Evolutionary conservation across 2,888 invertebrate species (phyloP).

Genomic region (Latrodectus hesperus): DNA sequence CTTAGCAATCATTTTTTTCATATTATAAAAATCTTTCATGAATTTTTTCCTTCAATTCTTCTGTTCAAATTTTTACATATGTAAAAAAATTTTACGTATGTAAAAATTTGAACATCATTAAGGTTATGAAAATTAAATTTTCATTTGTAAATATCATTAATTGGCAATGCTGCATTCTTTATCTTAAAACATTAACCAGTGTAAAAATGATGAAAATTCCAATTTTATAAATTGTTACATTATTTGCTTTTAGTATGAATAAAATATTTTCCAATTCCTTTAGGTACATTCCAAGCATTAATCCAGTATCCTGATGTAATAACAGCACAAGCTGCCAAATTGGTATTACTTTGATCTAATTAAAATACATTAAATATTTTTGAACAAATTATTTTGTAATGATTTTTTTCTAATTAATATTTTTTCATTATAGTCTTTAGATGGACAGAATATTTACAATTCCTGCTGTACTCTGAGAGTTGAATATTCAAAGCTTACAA

Average conservation of each 20-base stretch:
- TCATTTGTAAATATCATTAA: too few relatives aligned
- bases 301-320: slow-evolving; percentile 98
- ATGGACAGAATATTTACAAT: slow-evolving; percentile 99
- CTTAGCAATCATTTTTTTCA: too few relatives aligned
- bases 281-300: slow-evolving; percentile 98
- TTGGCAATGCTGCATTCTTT: too few relatives aligned
- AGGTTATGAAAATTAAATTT: too few relatives aligned
- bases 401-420: not conserved
- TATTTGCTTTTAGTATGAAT: not conserved
- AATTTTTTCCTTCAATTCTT: too few relatives aligned
- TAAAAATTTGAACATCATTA: too few relatives aligned
- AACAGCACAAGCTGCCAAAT: slow-evolving; percentile 97
- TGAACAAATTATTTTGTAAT: not conserved
- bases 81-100: too few relatives aligned
- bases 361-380: not conserved
- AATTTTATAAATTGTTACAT: too few relatives aligned
- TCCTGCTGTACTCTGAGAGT: slow-evolving; percentile 99
- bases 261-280: slow-evolving; percentile 69
- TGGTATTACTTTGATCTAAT: slow-evolving; percentile 79
- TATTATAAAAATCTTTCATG: too few relatives aligned
- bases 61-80: too few relatives aligned
- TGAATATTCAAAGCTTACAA: slow-evolving; percentile 98
- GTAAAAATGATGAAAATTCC: too few relatives aligned
- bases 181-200: too few relatives aligned
- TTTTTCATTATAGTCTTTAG: slow-evolving; percentile 82